Evolutionary conservation across 2,797 vertebrate genomes (phyloP).

Genomic region (Thaleichthys pacificus): DNA sequence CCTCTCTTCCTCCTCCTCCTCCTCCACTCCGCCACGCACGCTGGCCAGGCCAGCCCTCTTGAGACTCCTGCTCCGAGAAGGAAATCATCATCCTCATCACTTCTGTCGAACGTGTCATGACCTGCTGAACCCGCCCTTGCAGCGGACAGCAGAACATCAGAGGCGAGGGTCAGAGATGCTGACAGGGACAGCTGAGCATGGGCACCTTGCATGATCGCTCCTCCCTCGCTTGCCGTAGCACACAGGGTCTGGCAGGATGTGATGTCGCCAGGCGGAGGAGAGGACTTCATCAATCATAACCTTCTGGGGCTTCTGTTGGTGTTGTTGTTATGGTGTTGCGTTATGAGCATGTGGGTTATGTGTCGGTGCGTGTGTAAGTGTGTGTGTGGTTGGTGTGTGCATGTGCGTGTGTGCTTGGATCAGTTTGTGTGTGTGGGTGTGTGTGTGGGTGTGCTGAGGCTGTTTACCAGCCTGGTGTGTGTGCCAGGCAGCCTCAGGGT

Average conservation of each 20-base stretch:
- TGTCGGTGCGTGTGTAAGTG: background rate
- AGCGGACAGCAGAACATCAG: constrained; percentile 22
- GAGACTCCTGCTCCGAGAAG: constrained; percentile 7
- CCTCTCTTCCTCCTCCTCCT: background rate
- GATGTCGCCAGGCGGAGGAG: constrained; percentile 15
- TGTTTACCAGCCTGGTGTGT: constrained; percentile 2
- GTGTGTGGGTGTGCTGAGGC: constrained; percentile 3
- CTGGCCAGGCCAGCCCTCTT: background rate
- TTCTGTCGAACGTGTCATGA: constrained; percentile 42
- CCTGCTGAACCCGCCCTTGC: constrained; percentile 23
- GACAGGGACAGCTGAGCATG: constrained; percentile 15
- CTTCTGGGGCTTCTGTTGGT: constrained; percentile 13
- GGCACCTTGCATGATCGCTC: too few species aligned
- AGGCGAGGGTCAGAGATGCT: constrained; percentile 22
- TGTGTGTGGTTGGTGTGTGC: constrained; percentile 6
- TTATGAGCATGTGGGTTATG: constrained; percentile 22
- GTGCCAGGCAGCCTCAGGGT: background rate
- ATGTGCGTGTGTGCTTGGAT: background rate
- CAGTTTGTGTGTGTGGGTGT: constrained; percentile 6
- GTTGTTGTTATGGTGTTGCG: too few species aligned
- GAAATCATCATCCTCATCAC: constrained; percentile 32
- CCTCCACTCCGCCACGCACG: background rate
- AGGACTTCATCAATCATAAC: constrained; percentile 33
- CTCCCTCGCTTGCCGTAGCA: constrained; percentile 28
- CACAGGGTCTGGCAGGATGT: background rate